Base-by-base conservation (phyloP, 53 echinoderm and acorn worm genomes). In the Arbacia lixula region DNA sequence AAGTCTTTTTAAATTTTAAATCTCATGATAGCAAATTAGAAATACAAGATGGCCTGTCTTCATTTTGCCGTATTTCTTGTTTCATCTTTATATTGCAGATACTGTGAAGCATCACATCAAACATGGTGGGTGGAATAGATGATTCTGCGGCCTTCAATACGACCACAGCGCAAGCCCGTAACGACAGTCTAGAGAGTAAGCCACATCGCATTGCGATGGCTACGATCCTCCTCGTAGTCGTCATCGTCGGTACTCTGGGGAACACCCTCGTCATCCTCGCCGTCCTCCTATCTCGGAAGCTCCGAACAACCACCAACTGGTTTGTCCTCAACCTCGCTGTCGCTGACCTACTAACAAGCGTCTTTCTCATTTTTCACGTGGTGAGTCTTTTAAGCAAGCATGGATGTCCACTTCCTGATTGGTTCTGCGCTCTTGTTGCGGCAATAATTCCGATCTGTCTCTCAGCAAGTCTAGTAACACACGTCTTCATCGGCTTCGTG, bases 301-400 rank as follows among this genome's bases (percentile, higher is more conserved):
- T 74, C 6, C 26, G 74, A 53, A 51, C 74, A 21, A 50, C 74
- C 3, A 74, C 53, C 22, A 74, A 74, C 35, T 74, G 74, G 74
- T 74, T 74, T 20, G 22, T 74, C 12, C n/a, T 53, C 16, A 74
- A 51, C 52, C 74, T 74, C 24, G 53, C 74, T 34, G 50, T 50
- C 46, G 74, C 74, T 32, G 74, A 74, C 74, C 19, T 74, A 0
- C n/a, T 74, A 12, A 17, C 74, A 1, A 17, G 74, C 35, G 6
- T 26, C 21, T 50, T 2, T 53, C 17, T 74, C 19, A 30, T 34
- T 30, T 53, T 74, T 52, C 32, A 31, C 28, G 52, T 74, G 12
- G 34, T 74, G 32, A 53, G 31, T 5, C 14, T 31, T 8, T 33
- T 74, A 32, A 29, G 30, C 19, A 49, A 28, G 30, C 29, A 22